These are phyloP conservation scores for Glaucopsyche alexis DNA, from an alignment of 2,888 invertebrate species.

Conservation along the genomic window DNA sequence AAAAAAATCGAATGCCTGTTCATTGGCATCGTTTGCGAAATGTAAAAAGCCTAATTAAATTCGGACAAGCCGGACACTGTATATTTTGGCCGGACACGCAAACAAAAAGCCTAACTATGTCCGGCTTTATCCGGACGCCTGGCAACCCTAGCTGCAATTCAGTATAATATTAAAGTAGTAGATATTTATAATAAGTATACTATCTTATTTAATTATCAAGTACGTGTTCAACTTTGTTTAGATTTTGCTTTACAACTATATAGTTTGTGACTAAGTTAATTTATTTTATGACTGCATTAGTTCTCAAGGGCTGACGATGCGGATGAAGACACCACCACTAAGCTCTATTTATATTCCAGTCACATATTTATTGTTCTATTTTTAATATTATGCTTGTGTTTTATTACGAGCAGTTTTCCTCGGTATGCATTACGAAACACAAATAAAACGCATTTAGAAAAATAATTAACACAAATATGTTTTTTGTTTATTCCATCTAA, in stretches of 20 bases:
- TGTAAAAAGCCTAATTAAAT: too few relatives aligned
- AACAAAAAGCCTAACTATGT: too few relatives aligned
- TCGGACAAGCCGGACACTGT: too few relatives aligned
- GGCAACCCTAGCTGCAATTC: too few relatives aligned
- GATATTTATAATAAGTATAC: too few relatives aligned
- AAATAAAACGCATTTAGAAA: background rate
- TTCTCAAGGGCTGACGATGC: background rate
- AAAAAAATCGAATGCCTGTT: too few relatives aligned
- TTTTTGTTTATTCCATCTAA: background rate
- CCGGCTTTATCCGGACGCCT: too few relatives aligned
- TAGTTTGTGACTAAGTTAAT: background rate
- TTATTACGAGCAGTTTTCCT: constrained; percentile 3
- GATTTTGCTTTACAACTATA: background rate
- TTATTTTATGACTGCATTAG: background rate
- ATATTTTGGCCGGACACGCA: too few relatives aligned
- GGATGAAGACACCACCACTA: background rate
- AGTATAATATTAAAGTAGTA: too few relatives aligned
- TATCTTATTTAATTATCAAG: too few relatives aligned
- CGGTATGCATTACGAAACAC: background rate
- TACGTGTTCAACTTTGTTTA: too few relatives aligned
- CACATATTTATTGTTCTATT: constrained; percentile 5
- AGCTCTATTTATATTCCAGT: background rate
- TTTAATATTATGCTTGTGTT: background rate
- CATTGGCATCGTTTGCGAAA: too few relatives aligned
- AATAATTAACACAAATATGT: background rate